Evolutionary conservation across 2,888 invertebrate species (phyloP), one percentile per base, ranked within the genome.

Genomic region (Spilosoma lubricipeda): DNA sequence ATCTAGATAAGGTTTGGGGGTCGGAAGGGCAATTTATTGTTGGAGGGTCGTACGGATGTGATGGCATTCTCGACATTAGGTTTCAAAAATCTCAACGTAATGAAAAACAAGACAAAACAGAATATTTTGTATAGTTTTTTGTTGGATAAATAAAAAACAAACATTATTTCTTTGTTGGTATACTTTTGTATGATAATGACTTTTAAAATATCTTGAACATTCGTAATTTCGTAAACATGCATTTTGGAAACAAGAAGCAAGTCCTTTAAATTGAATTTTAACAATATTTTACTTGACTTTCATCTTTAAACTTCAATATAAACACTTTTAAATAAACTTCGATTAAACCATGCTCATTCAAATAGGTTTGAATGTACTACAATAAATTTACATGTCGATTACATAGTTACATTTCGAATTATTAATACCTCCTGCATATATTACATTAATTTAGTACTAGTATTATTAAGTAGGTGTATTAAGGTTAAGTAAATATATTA

Each of bases 1-100:
- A 82, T 86, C 85, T 85, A 86, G 86, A 89, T 88, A 89, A 86
- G 86, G 83, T 85, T 84, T 84, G 76, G 84, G 88, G 88, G 86
- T 83, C 82, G 82, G 77, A 73, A 77, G 82, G 73, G 69, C 72
- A 86, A 89, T 90, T 89, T 90, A 90, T 90, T 82, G 78, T 82
- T 66, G 59, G 77, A 83, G 89, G 89, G 88, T 82, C 74, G 84
- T 79, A 75, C 65, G 70, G 82, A 84, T 82, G 81, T 77, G 77
- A 76, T 75, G 75, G 76, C 76, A 83, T 83, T 82, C 81, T 79
- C 52, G 72, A 74, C 80, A 81, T 76, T 80, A 77, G 74, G 68
- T 74, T 72, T 78, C 75, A 76, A 78, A 80, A 77, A 63, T 72
- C 70, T 76, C 73, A 76, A 76, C 72, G 72, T 68, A 70, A 67